Evolutionary conservation across 1,140 invertebrate species (phyloP), one percentile per base, ranked within the genome.

Genomic region (Samia ricini): DNA sequence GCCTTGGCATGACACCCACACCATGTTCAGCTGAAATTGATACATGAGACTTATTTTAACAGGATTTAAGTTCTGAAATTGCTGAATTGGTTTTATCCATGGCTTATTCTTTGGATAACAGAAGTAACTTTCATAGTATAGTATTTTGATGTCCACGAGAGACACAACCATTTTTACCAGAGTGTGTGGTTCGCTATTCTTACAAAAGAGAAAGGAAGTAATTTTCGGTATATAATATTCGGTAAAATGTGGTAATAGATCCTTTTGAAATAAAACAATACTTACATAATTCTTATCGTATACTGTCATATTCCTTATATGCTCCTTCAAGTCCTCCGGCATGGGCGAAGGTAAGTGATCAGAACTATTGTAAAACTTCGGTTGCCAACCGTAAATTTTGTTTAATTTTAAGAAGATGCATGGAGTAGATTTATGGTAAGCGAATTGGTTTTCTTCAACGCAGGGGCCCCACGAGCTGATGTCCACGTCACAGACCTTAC

Each of bases 1-100:
- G 51, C 96, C 96, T 81, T 96, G 93, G 81, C 97, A 98, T 4
- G 95, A 95, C 2, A 97, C 94, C 95, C 96, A 97, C 64, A 97
- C 94, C 70, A 95, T 95, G 77, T 95, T 88, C 33, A 85, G 56
- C 85, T 88, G 69, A 15, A 60, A 74, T 61, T 2, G n/a, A 12
- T 1, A 7, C 12, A 42, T 42, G 6, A 42, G n/a, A 0, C 3
- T 15, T 10, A 42, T 42, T 42, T 42, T 42, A 42, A 42, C 7
- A 15, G n/a, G n/a, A 42, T 29, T 29, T 8, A 8, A 29, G 10
- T 29, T n/a, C n/a, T n/a, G n/a, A n/a, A n/a, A n/a, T n/a, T n/a
- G n/a, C n/a, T n/a, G n/a, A n/a, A n/a, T n/a, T n/a, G n/a, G n/a
- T n/a, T n/a, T n/a, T n/a, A n/a, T n/a, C n/a, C n/a, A n/a, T n/a